Base-by-base conservation (phyloP, 1,140 invertebrate species). In the Stegodyphus dumicola region DNA sequence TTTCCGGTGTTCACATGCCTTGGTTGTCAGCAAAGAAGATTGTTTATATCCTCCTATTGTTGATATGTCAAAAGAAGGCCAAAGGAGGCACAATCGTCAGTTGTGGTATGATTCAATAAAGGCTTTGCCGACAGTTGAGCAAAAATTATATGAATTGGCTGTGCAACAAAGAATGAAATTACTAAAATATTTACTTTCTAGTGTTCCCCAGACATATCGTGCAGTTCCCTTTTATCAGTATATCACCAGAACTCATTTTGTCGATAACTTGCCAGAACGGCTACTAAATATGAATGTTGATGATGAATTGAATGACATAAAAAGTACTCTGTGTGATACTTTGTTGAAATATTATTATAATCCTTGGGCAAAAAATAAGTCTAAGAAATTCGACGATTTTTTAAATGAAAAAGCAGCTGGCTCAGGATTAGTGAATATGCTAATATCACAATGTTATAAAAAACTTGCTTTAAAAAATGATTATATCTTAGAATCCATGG, bases 121-220 rank as follows among this genome's bases (percentile, higher is more conserved):
- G 88, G 89, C 91, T 7, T 87, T 95, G 60, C 91, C 93, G 70
- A 95, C 94, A 1, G 92, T 95, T 0, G 95, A 96, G 90, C 95
- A 96, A 90, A 97, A 97, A 90, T 91, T 95, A 77, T 93, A 95
- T 69, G 94, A 94, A 88, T 94, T 96, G 93, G 94, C 94, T 69
- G 92, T 92, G 73, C 95, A 94, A 89, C 93, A 48, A 90, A 77
- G 76, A 48, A 6, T 60, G 6, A 48, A 56, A 49, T 18, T 67
- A 6, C 69, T 54, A 18, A 69, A 52, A 48, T 69, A 56, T 70
- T 10, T 93, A 85, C 89, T 96, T 6, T 89, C 91, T 2, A 94
- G 95, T 89, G 89, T 92, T 71, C 70, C 87, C 33, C 88, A 94
- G 70, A 93, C 92, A 5, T 96, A 95, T 88, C 93, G 95, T 90